Conservation (phyloP, 2,113 vertebrate species). For the Desmodus rotundus region DNA sequence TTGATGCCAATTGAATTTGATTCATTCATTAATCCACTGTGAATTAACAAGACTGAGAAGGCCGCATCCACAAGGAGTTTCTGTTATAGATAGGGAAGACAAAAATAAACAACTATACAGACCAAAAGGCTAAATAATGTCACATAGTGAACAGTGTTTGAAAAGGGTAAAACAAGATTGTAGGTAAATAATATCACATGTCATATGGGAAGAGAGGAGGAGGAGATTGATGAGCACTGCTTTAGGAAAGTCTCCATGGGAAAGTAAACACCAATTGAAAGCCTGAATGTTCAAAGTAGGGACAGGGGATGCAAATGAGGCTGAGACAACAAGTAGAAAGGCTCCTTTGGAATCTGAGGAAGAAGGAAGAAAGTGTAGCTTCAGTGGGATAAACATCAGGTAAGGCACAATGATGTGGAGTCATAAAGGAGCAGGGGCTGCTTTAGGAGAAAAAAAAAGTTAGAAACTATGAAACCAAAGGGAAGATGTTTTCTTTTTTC, state of each 20-base stretch:
- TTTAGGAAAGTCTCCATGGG: fast-evolving
- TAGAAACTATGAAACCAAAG: not conserved
- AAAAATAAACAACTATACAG: not conserved
- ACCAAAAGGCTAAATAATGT: not conserved
- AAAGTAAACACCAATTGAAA: not conserved
- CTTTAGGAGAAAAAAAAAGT: not conserved
- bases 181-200: not conserved
- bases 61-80: not conserved
- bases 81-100: not conserved
- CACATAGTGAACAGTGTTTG: not conserved
- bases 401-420: not conserved
- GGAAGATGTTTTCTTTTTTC: not conserved
- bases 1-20: not conserved
- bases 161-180: not conserved
- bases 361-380: not conserved
- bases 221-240: no score
- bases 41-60: not conserved
- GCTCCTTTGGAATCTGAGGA: not conserved
- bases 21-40: not conserved
- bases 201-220: not conserved
- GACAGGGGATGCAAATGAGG: not conserved
- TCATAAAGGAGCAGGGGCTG: not conserved
- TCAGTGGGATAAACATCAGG: not conserved
- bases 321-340: not conserved
- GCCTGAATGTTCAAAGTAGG: not conserved